phyloP scores from a whole-genome alignment of 1,140 invertebrate species.

The Drosophila bocki region DNA sequence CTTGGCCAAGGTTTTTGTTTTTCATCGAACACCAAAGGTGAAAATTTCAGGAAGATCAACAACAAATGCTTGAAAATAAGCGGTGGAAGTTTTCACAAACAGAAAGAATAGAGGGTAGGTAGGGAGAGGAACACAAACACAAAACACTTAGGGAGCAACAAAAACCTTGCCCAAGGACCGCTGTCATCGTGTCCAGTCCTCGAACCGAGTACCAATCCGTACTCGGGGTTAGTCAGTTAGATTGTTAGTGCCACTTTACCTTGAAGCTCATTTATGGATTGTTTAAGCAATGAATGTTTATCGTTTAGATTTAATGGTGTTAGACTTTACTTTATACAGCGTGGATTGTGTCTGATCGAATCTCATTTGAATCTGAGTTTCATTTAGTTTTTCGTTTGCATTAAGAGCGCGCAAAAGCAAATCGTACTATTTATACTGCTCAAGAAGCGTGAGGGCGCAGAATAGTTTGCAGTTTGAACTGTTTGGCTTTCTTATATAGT shows the following conservation, averaged over 20 bases:
- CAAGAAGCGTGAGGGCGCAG: conserved; percentile 67
- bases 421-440: conserved; percentile 48
- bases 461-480: conserved; percentile 50
- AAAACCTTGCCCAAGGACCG: conserved; percentile 64
- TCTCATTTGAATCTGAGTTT: conserved; percentile 26
- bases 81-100: conserved; percentile 19
- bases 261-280: conserved; percentile 62
- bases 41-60: not conserved
- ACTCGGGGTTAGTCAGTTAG: conserved; percentile 49
- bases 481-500: conserved; percentile 44
- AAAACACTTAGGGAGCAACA: conserved; percentile 38
- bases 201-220: conserved; percentile 27
- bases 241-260: conserved; percentile 55
- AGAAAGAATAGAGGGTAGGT: conserved; percentile 10
- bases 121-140: conserved; percentile 17
- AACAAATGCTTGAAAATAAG: conserved; percentile 11
- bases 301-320: conserved; percentile 59
- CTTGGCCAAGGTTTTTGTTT: conserved; percentile 62
- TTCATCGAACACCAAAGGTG: conserved; percentile 6
- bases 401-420: conserved; percentile 64
- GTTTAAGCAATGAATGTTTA: conserved; percentile 59
- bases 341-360: conserved; percentile 74
- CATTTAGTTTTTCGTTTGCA: conserved; percentile 20
- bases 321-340: conserved; percentile 72
- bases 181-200: conserved; percentile 34